Conservation (phyloP, 2,113 vertebrate genomes). For the Urocynchramus pylzowi region DNA sequence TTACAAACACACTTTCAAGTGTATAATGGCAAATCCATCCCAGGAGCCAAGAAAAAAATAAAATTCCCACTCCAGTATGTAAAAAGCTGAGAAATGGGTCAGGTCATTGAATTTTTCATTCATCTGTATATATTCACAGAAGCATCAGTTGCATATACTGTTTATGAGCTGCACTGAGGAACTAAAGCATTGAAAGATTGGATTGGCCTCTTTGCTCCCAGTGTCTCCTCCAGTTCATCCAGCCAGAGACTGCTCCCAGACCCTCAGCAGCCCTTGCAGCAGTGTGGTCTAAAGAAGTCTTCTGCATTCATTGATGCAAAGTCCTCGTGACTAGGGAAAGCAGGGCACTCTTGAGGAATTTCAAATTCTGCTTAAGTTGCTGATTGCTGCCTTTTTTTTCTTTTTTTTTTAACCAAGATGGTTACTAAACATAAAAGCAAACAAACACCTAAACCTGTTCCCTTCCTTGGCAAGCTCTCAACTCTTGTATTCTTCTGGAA, state of each 20-base stretch:
- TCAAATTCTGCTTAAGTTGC: neutral
- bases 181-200: neutral
- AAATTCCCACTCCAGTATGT: neutral
- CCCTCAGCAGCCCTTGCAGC: neutral
- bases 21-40: neutral
- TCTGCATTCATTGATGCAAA: neutral
- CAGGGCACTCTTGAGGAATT: neutral
- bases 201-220: neutral
- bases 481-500: neutral
- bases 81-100: neutral
- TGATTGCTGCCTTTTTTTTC: neutral
- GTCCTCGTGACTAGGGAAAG: neutral
- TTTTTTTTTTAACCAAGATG: neutral
- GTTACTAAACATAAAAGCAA: neutral
- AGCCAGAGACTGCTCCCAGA: neutral
- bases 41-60: neutral
- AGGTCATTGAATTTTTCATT: neutral
- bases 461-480: neutral
- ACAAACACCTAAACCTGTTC: neutral
- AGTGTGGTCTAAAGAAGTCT: neutral
- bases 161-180: neutral
- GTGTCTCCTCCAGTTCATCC: neutral
- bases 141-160: neutral
- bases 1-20: neutral
- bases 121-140: neutral